A percentile compares a stretch with the other conserved stretches of the same genome.
Conservation (phyloP, 2,113 vertebrate species). For the Python bivittatus region DNA sequence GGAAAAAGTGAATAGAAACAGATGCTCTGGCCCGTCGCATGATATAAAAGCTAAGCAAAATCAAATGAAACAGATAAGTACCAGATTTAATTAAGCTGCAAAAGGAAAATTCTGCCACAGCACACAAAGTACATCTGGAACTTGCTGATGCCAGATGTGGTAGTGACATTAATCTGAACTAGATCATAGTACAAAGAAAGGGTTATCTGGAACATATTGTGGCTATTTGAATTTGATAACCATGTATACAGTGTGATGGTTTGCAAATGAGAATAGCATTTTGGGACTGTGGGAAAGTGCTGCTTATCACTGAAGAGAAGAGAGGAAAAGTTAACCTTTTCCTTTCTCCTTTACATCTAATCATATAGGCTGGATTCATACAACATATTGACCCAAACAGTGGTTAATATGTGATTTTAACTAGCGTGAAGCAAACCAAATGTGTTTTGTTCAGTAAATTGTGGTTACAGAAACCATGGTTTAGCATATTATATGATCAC, state of each 20-base stretch:
- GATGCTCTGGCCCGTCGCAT: background rate
- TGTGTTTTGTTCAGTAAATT: background rate
- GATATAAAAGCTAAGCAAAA: background rate
- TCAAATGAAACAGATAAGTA: background rate
- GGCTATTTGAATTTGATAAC: background rate
- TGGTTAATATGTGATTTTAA: background rate
- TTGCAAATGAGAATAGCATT: background rate
- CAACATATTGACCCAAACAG: background rate
- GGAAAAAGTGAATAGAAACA: background rate
- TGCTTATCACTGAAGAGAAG: background rate
- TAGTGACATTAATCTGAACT: background rate
- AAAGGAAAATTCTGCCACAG: background rate
- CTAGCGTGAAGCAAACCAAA: background rate
- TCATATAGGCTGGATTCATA: background rate
- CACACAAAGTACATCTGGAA: background rate
- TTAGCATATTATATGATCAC: too few relatives aligned
- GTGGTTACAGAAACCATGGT: background rate
- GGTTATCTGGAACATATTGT: background rate
- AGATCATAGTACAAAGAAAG: background rate
- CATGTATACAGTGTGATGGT: background rate
- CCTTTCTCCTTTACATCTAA: background rate
- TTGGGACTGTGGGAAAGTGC: background rate
- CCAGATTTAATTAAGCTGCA: conserved; percentile 9
- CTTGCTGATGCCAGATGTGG: background rate
- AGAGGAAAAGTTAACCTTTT: background rate